Percentiles rank a stretch among this genome's conserved stretches.
These are phyloP conservation scores for Hipposideros armiger DNA, from an alignment of 2,113 vertebrate genomes.

Conservation along the genomic window DNA sequence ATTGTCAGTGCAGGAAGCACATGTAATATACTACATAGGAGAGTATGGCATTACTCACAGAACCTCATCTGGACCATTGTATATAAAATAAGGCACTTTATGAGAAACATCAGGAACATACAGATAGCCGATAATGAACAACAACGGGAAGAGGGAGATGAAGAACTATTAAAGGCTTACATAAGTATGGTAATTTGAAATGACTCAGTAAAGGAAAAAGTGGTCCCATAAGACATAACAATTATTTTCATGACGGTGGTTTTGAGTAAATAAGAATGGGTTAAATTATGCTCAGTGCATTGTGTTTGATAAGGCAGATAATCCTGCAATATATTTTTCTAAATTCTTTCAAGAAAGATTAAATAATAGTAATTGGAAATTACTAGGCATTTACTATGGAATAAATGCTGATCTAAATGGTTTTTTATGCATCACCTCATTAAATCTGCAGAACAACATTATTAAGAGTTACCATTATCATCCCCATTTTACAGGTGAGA, in stretches of 20 bases:
- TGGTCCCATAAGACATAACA: not conserved
- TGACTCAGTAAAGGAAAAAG: constrained; percentile 47
- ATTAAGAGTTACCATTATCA: not conserved
- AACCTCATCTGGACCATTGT: not conserved
- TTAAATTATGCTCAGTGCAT: constrained; percentile 23
- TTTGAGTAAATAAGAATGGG: constrained; percentile 67
- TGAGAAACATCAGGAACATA: not conserved
- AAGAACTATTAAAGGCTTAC: constrained; percentile 11
- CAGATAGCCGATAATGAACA: not conserved
- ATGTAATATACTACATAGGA: not conserved
- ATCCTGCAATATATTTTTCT: constrained; percentile 23
- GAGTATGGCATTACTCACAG: not conserved
- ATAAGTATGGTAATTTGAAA: not conserved
- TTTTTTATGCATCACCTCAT: constrained; percentile 3
- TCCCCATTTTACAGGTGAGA: constrained; percentile 51
- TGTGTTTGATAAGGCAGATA: constrained; percentile 14
- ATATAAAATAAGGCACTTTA: not conserved
- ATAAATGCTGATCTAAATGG: not conserved
- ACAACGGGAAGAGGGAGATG: not conserved
- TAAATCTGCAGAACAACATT: not conserved
- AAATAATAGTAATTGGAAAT: constrained; percentile 18
- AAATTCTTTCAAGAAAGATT: constrained; percentile 44
- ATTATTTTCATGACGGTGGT: constrained; percentile 39
- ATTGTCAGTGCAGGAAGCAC: not conserved
- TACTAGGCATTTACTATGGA: constrained; percentile 6